Evolutionary conservation across 2,888 invertebrate species (phyloP).

Genomic region (Sclerodermus sp.): DNA sequence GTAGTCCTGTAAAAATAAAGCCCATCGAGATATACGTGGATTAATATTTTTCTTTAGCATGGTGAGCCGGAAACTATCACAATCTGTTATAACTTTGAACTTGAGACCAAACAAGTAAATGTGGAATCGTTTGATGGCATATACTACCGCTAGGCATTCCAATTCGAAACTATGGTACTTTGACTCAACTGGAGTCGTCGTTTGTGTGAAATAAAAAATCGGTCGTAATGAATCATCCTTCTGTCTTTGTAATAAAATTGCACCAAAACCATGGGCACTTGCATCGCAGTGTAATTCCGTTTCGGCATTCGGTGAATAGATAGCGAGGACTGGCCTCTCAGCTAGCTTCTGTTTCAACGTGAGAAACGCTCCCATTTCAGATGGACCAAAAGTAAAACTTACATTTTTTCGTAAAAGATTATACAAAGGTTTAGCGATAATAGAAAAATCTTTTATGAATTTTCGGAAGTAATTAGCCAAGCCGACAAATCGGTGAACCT

Average conservation of each 20-base stretch:
- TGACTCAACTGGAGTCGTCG: slow-evolving; percentile 25
- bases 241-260: slow-evolving; percentile 25
- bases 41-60: slow-evolving; percentile 22
- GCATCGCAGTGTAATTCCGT: slow-evolving; percentile 30
- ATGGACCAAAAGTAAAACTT: slow-evolving; percentile 15
- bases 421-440: slow-evolving; percentile 15
- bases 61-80: slow-evolving; percentile 27
- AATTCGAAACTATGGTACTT: slow-evolving; percentile 36
- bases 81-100: slow-evolving; percentile 38
- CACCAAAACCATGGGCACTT: slow-evolving; percentile 20
- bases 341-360: slow-evolving; percentile 12
- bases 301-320: slow-evolving; percentile 19
- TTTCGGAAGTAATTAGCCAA: slow-evolving; percentile 15
- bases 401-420: slow-evolving; percentile 13
- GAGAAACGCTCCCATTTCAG: slow-evolving; percentile 15
- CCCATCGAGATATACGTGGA: slow-evolving; percentile 23
- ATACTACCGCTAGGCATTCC: slow-evolving; percentile 36
- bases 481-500: background rate
- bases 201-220: slow-evolving; percentile 30
- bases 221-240: slow-evolving; percentile 13
- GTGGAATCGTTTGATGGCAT: slow-evolving; percentile 32
- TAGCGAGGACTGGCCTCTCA: slow-evolving; percentile 15
- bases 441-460: slow-evolving; percentile 13
- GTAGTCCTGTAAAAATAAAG: slow-evolving; percentile 18
- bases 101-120: slow-evolving; percentile 30